Conservation (phyloP, 2,113 vertebrate genomes). For the Tauraco erythrolophus region DNA sequence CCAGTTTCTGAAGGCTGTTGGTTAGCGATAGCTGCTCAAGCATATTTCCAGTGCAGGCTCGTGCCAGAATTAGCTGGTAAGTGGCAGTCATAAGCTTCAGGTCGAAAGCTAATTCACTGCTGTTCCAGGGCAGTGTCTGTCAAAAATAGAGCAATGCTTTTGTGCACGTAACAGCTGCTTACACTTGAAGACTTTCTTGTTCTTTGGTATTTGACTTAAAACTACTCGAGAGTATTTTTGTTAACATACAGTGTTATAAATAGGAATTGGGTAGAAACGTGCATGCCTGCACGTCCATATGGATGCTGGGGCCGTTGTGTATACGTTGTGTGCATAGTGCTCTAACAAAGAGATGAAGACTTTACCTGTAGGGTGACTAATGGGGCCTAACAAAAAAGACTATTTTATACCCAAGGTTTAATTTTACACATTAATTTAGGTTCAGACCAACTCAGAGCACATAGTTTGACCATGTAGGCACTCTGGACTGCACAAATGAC, state of each 20-base stretch:
- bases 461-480: background rate
- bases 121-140: slow-evolving; percentile 7
- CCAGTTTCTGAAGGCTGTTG: background rate
- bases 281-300: background rate
- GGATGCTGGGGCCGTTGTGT: fast-evolving
- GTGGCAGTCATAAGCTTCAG: background rate
- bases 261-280: background rate
- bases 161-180: slow-evolving; percentile 51
- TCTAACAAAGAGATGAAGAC: background rate
- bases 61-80: slow-evolving; percentile 38
- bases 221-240: background rate
- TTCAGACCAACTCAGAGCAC: background rate
- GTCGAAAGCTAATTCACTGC: background rate
- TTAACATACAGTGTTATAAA: background rate
- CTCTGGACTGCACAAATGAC: background rate
- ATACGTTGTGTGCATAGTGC: fast-evolving
- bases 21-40: background rate
- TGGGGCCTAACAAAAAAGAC: background rate
- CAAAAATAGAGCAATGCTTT: slow-evolving; percentile 30
- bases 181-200: slow-evolving; percentile 43
- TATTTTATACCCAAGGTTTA: background rate
- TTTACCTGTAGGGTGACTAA: background rate
- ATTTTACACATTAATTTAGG: background rate
- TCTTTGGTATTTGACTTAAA: slow-evolving; percentile 54
- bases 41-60: background rate